Conservation (phyloP, 2,113 vertebrate genomes). For the Rhombomys opimus region DNA sequence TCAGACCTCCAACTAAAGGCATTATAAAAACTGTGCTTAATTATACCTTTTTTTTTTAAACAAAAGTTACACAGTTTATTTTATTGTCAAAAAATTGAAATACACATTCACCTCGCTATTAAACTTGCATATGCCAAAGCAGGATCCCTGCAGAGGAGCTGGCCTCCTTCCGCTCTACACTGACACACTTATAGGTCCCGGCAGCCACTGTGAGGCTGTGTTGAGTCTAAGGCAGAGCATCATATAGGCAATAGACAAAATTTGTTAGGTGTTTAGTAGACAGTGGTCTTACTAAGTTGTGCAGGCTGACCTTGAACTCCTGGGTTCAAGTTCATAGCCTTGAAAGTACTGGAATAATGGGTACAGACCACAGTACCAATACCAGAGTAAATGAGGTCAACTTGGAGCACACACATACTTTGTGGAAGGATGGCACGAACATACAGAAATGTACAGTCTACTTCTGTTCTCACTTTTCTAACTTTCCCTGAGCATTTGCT, state of each 20-base stretch:
- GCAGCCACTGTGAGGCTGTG: neutral
- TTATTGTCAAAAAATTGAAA: slow-evolving; percentile 3
- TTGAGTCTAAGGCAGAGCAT: neutral
- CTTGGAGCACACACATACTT: too few species aligned
- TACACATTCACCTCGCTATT: slow-evolving; percentile 13
- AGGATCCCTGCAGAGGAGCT: neutral
- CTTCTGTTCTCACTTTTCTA: slow-evolving; percentile 27
- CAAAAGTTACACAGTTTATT: slow-evolving; percentile 35
- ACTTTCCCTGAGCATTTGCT: slow-evolving; percentile 7
- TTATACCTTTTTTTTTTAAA: too few species aligned
- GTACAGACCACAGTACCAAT: neutral
- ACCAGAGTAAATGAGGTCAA: neutral
- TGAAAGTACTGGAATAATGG: neutral
- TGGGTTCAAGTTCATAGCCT: neutral
- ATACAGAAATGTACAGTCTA: neutral
- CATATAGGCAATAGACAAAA: neutral
- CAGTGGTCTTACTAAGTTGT: neutral
- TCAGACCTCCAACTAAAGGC: neutral
- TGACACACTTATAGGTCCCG: neutral
- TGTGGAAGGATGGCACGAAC: neutral
- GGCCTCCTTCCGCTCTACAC: neutral
- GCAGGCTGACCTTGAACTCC: neutral
- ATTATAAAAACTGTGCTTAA: slow-evolving; percentile 1
- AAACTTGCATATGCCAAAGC: neutral
- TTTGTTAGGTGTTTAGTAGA: neutral